These are phyloP conservation scores for Drosophila repletoides DNA, from an alignment of 1,140 invertebrate species.

Conservation along the genomic window DNA sequence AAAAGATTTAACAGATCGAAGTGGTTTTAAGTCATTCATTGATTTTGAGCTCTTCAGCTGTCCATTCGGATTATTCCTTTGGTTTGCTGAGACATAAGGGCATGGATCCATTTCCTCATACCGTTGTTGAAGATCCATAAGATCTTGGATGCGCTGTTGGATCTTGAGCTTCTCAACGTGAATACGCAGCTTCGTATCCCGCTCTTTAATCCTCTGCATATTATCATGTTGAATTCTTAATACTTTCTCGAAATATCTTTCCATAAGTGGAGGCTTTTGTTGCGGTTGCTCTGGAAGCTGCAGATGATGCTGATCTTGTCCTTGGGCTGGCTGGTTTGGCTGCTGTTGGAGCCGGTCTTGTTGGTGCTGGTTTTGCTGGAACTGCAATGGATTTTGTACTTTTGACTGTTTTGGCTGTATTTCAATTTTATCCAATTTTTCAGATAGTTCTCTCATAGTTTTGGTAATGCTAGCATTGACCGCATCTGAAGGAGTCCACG, in stretches of 20 bases:
- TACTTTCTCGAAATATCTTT: not conserved
- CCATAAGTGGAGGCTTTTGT: not conserved
- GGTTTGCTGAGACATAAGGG: not conserved
- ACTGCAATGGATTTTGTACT: no score
- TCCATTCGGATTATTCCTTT: not conserved
- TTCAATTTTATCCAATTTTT: no score
- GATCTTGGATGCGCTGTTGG: not conserved
- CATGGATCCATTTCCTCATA: not conserved
- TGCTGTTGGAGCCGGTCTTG: not conserved
- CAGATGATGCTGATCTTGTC: not conserved
- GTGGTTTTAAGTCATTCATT: no score
- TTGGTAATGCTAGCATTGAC: no score
- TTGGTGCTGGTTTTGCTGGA: no score
- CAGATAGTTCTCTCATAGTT: no score
- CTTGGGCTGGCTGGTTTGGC: not conserved
- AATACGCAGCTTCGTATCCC: not conserved
- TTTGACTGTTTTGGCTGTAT: not conserved
- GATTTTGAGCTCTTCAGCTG: no score
- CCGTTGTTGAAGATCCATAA: slow-evolving; percentile 3
- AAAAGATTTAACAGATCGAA: no score
- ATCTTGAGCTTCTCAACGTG: not conserved
- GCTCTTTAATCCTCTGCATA: not conserved
- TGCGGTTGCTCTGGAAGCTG: not conserved
- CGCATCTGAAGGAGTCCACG: no score
- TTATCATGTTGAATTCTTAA: not conserved